Evolutionary conservation across 2,888 invertebrate species (phyloP).

Genomic region (Rotaria socialis): DNA sequence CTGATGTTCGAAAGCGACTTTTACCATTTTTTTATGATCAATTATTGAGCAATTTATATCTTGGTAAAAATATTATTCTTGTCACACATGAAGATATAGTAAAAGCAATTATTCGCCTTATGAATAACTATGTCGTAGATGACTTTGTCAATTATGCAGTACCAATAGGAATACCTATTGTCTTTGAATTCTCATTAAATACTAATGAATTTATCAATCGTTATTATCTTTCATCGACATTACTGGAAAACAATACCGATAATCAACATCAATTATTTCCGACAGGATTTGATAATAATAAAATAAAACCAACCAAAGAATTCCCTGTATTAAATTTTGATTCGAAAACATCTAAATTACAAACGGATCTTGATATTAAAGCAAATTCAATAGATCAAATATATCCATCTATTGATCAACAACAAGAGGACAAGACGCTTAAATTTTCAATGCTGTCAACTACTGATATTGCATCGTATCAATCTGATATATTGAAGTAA

Average conservation of each 20-base stretch:
- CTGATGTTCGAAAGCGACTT: neutral
- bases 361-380: too few relatives aligned
- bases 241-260: neutral
- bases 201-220: neutral
- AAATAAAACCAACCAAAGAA: neutral
- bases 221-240: neutral
- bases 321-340: too few relatives aligned
- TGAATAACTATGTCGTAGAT: neutral
- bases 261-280: neutral
- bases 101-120: neutral
- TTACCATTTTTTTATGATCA: neutral
- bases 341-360: too few relatives aligned
- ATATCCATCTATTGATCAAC: too few relatives aligned
- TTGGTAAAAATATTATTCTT: neutral
- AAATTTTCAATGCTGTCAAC: too few relatives aligned
- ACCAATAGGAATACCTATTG: neutral
- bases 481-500: too few relatives aligned
- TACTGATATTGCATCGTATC: too few relatives aligned
- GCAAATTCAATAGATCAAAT: too few relatives aligned
- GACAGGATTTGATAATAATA: neutral
- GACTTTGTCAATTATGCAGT: neutral
- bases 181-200: neutral
- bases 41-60: neutral
- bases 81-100: neutral
- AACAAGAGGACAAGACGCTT: too few relatives aligned